Evolutionary conservation across 2,113 vertebrate genomes (phyloP).

Genomic region (Amblyopsis rosae): DNA sequence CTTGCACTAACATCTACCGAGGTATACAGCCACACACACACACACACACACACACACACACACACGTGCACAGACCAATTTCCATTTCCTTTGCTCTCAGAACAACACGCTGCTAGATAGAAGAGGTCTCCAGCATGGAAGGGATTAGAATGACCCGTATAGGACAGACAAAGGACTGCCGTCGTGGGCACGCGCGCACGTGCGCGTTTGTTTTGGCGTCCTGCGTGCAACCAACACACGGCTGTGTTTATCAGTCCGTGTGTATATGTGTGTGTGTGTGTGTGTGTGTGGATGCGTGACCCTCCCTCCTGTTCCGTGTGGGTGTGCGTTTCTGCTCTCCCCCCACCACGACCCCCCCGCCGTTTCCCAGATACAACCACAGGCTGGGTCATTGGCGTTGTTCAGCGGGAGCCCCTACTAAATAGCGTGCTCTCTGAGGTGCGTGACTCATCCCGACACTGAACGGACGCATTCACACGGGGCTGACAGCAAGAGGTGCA

Average conservation of each 20-base stretch:
- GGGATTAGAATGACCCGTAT: conserved; percentile 31
- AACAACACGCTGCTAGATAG: background rate
- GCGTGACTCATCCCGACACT: conserved; percentile 62
- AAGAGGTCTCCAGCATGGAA: conserved; percentile 10
- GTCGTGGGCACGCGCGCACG: conserved; percentile 1
- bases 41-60: conserved; percentile 7
- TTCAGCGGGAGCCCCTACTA: conserved; percentile 48
- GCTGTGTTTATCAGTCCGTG: conserved; percentile 6
- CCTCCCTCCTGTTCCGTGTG: conserved; percentile 20
- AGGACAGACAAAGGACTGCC: conserved; percentile 17
- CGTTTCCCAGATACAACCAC: conserved; percentile 46
- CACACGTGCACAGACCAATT: background rate
- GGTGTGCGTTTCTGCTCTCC: conserved; percentile 32
- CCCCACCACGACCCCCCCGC: conserved; percentile 15
- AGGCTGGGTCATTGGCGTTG: conserved; percentile 51
- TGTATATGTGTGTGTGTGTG: conserved; percentile 5
- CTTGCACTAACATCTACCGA: background rate
- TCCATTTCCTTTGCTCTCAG: conserved; percentile 3
- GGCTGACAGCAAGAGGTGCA: conserved; percentile 25
- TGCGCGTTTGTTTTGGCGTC: conserved; percentile 1
- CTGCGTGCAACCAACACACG: background rate
- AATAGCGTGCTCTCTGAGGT: conserved; percentile 50
- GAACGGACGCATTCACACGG: conserved; percentile 38
- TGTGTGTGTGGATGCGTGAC: background rate
- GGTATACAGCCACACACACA: conserved; percentile 7